Base-by-base conservation (phyloP, 1,140 invertebrate genomes). In the Formica selysi region DNA sequence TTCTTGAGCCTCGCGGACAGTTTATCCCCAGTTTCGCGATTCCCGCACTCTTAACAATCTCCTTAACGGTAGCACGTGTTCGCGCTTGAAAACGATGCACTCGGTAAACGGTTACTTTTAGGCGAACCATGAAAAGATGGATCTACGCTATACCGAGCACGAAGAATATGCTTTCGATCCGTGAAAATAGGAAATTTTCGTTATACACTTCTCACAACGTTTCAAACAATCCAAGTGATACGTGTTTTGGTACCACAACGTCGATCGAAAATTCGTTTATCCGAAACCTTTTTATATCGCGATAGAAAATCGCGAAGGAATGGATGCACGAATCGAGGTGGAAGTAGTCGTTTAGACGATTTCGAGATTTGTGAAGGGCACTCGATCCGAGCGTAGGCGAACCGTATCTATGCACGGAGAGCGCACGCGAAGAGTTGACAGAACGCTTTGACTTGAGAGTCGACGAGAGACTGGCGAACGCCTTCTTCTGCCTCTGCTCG, bases 381-480 rank as follows among this genome's bases (percentile, higher is more conserved):
- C 41, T 2, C 13, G n/a, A 73, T 62, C 38, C 68, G 79, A 83
- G 36, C 29, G 48, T 22, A 41, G 65, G 16, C 36, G 67, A 83
- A 57, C 6, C 29, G n/a, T 32, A 61, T 11, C 5, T 2, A 54
- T 54, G 73, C 73, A 48, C 22, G 7, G 16, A 36, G 29, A 65
- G 48, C 71, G 67, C 87, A n/a, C 64, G 88, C 32, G 71, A 38
- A 80, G 64, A 8, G 57, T 70, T 57, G 36, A 44, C 80, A 59
- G 64, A 87, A 91, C 89, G 89, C 87, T 91, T 91, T 88, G 87
- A 86, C 88, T 91, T 70, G 91, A 91, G 91, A 87, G 88, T 80
- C 91, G 89, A 89, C 73, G 68, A 85, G 86, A 91, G 91, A 92
- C 91, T 92, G 91, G 86, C 91, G 48, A 51, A 51, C 48, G 48